Evolutionary conservation across 2,113 vertebrate genomes (phyloP).

Genomic region (Trematomus loennbergii): DNA sequence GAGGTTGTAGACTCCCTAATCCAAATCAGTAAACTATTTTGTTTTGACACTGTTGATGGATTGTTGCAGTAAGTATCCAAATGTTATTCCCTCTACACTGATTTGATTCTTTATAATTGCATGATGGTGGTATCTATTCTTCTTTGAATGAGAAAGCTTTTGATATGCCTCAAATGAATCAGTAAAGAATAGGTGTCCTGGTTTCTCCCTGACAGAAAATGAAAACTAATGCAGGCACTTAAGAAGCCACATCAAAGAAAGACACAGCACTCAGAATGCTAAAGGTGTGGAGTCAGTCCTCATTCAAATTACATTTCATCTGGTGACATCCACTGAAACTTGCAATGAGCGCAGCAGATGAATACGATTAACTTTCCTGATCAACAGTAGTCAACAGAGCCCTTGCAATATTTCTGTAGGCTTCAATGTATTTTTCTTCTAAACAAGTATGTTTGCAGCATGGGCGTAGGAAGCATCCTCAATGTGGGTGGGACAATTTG

Average conservation of each 20-base stretch:
- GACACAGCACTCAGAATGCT: background rate
- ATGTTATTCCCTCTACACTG: background rate
- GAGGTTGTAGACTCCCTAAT: too few species aligned
- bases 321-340: background rate
- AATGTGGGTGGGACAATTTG: too few species aligned
- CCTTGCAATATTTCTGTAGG: background rate
- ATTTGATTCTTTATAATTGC: background rate
- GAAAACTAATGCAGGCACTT: constrained; percentile 32
- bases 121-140: background rate
- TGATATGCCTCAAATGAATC: constrained; percentile 6
- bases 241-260: constrained; percentile 21
- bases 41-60: background rate
- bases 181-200: constrained; percentile 15
- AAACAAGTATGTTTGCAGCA: too few species aligned
- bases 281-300: background rate
- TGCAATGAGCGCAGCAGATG: background rate
- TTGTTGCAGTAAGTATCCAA: background rate
- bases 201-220: constrained; percentile 21
- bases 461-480: too few species aligned
- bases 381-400: background rate
- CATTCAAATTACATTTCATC: constrained; percentile 9
- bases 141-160: constrained; percentile 1
- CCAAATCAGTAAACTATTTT: too few species aligned
- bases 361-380: too few species aligned
- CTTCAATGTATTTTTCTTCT: background rate